Evolutionary conservation across 2,797 vertebrate genomes (phyloP).

Genomic region (Crocodylus rhombifer): DNA sequence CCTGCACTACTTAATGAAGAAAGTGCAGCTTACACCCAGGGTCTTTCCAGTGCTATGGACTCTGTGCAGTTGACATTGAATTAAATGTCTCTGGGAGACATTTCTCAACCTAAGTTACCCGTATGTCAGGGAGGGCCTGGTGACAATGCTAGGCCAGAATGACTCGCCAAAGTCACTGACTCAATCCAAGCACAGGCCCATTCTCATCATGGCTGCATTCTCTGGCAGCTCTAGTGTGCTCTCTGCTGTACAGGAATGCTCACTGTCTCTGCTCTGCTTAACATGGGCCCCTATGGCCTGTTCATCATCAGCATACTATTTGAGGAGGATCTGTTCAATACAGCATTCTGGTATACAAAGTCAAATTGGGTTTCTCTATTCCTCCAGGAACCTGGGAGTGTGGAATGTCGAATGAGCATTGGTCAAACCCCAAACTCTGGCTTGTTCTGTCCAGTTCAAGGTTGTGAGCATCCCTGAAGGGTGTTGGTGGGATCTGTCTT

Average conservation of each 20-base stretch:
- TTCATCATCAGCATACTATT: too few relatives aligned
- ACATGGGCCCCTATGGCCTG: too few relatives aligned
- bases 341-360: too few relatives aligned
- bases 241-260: neutral
- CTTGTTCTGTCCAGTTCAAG: neutral
- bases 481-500: too few relatives aligned
- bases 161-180: neutral
- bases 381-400: too few relatives aligned
- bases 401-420: too few relatives aligned
- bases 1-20: neutral
- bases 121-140: neutral
- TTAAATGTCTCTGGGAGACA: neutral
- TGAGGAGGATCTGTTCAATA: too few relatives aligned
- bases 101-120: neutral
- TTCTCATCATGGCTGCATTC: neutral
- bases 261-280: neutral
- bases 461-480: neutral
- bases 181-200: neutral
- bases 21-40: neutral
- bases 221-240: neutral
- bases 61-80: fast-evolving
- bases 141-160: neutral
- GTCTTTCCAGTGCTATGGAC: neutral
- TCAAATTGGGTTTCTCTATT: too few relatives aligned
- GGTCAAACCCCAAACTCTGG: neutral